Base-by-base conservation (phyloP, 2,113 vertebrate genomes). In the Pleuronectes platessa region DNA sequence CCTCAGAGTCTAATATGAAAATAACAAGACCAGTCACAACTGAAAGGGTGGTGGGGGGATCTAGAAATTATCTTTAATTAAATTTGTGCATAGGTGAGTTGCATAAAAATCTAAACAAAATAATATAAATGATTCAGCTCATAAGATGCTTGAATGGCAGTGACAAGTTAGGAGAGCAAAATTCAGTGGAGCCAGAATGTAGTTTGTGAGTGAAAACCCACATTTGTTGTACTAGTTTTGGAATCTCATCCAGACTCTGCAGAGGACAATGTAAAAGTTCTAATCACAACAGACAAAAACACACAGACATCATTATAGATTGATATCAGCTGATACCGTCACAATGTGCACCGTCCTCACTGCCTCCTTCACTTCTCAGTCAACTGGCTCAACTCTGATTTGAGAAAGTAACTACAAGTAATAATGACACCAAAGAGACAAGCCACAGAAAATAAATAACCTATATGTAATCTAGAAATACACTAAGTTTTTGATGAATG, bases 1-100 rank as follows among this genome's bases (percentile, higher is more conserved):
- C 70, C 90, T 76, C 40, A 69, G 58, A 87, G 90, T 82, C 18
- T 24, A 8, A 12, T 14, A 5, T 54, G 21, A 78, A 71, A 53
- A 84, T 78, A 55, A 68, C 78, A 78, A 35, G 58, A 0, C n/a
- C 2, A n/a, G 5, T 61, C 10, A 61, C 9, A 0, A 15, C 1
- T 45, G 1, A 54, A 56, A 5, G 51, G 51, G 35, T 7, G 31
- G 24, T 1, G 5, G 31, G 31, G 35, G 35, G 35, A 0, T 37
- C 35, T 10, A 2, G 2, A 37, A 37, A 2, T 37, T 2, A 10
- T 37, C 2, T 37, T 2, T 2, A 1, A 37, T 37, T 37, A 8
- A 37, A 37, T 37, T 37, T 10, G 8, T 37, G 35, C 35, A 37
- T 37, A 37, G 7, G 31, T 37, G 35, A 9, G 35, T 37, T 9